phyloP scores from a whole-genome alignment of 2,797 vertebrate species.

The Poeciliopsis turneri region DNA sequence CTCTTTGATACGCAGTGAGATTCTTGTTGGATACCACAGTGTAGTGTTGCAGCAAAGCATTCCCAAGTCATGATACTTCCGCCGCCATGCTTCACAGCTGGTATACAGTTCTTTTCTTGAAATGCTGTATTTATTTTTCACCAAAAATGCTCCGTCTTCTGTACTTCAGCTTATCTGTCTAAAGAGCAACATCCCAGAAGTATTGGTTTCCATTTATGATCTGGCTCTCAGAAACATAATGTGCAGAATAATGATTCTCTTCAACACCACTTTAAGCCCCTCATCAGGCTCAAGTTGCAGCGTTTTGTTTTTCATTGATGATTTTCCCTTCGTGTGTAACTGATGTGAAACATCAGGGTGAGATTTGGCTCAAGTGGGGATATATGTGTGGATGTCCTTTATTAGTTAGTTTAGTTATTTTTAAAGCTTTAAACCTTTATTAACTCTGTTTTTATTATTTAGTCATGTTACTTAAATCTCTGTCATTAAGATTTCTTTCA shows the following conservation, averaged over 20 bases:
- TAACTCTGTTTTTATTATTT: background rate
- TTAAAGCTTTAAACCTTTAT: background rate
- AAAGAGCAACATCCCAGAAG: background rate
- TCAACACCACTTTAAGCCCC: too few species aligned
- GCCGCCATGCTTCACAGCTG: background rate
- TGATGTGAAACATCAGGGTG: background rate
- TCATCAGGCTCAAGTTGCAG: conserved; percentile 1
- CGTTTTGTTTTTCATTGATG: background rate
- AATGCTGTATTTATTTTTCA: background rate
- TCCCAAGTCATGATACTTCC: background rate
- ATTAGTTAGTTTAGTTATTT: background rate
- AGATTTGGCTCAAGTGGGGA: background rate
- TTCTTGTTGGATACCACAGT: background rate
- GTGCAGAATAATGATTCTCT: background rate
- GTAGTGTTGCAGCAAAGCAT: background rate
- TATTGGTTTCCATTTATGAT: background rate
- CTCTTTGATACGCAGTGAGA: background rate
- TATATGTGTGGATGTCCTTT: background rate
- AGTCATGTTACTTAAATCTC: background rate
- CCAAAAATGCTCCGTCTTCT: background rate
- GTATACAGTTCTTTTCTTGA: background rate
- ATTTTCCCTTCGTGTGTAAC: background rate
- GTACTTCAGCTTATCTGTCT: background rate
- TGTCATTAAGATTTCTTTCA: background rate
- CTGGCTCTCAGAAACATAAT: background rate